Evolutionary conservation across 2,888 invertebrate genomes (phyloP).

Genomic region (Hydroisotoma schaefferi): DNA sequence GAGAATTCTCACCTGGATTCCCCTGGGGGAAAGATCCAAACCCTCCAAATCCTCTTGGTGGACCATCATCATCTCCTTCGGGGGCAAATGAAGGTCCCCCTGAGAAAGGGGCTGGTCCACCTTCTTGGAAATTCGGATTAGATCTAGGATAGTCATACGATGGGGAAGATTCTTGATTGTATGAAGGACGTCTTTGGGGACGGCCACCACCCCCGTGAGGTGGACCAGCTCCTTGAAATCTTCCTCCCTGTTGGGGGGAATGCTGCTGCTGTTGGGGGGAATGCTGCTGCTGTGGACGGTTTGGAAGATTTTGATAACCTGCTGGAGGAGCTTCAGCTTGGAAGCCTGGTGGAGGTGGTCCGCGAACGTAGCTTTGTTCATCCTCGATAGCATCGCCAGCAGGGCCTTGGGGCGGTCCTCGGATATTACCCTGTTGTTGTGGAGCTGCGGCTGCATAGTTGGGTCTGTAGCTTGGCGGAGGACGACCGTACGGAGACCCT

Average conservation of each 20-base stretch:
- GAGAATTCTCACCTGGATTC: constrained; percentile 11
- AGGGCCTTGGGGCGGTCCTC: too few species aligned
- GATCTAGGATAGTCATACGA: background rate
- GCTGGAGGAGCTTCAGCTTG: background rate
- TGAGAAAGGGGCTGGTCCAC: background rate
- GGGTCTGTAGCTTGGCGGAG: background rate
- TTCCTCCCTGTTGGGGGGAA: too few species aligned
- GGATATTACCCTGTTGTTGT: too few species aligned
- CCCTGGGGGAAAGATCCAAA: constrained; percentile 10
- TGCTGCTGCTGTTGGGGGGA: too few species aligned
- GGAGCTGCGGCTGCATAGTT: too few species aligned
- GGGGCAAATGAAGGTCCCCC: too few species aligned
- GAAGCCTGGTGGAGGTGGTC: too few species aligned
- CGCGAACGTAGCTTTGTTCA: too few species aligned
- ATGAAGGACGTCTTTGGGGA: background rate
- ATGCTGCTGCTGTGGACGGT: background rate
- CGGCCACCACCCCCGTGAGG: background rate
- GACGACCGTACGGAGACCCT: background rate
- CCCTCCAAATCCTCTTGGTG: background rate
- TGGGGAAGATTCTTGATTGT: background rate
- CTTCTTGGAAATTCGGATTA: background rate
- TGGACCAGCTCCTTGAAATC: constrained; percentile 7
- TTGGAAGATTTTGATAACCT: background rate
- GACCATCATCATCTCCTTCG: constrained; percentile 5
- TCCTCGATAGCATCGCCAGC: too few species aligned